phyloP scores from a whole-genome alignment of 2,888 invertebrate species.

The Philereme vetulata region DNA sequence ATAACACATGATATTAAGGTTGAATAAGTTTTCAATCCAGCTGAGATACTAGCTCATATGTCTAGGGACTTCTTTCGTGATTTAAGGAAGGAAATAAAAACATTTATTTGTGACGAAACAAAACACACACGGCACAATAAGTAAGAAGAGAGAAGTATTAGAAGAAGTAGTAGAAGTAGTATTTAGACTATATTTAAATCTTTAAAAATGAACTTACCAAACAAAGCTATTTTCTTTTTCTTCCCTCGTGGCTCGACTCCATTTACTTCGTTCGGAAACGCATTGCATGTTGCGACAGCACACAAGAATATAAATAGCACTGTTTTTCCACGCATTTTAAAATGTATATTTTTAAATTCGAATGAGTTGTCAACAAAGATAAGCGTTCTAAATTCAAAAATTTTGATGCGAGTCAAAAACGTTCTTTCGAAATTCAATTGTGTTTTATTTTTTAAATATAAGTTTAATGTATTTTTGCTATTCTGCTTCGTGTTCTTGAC shows the following conservation, averaged over 20 bases:
- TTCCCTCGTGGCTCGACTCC: constrained; percentile 66
- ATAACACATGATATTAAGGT: too few species aligned
- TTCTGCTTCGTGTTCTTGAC: constrained; percentile 29
- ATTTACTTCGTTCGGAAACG: constrained; percentile 38
- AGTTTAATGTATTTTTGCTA: not conserved
- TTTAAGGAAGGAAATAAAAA: too few species aligned
- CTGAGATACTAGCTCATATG: too few species aligned
- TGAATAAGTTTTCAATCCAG: too few species aligned
- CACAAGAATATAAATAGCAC: constrained; percentile 43
- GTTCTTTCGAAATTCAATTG: not conserved
- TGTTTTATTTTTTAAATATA: constrained; percentile 12
- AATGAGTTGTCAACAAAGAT: not conserved
- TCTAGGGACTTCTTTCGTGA: too few species aligned
- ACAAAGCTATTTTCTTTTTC: constrained; percentile 71
- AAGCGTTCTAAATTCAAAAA: constrained; percentile 14
- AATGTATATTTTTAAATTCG: not conserved
- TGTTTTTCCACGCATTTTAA: constrained; percentile 43
- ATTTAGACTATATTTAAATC: not conserved
- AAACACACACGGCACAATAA: too few species aligned
- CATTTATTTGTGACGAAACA: too few species aligned
- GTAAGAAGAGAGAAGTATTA: too few species aligned
- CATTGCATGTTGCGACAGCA: constrained; percentile 43
- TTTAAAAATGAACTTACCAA: constrained; percentile 55
- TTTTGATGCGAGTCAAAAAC: not conserved
- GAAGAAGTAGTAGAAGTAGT: not conserved